Conservation (phyloP, 2,888 invertebrate genomes). For the Drosophila melanosoma region DNA sequence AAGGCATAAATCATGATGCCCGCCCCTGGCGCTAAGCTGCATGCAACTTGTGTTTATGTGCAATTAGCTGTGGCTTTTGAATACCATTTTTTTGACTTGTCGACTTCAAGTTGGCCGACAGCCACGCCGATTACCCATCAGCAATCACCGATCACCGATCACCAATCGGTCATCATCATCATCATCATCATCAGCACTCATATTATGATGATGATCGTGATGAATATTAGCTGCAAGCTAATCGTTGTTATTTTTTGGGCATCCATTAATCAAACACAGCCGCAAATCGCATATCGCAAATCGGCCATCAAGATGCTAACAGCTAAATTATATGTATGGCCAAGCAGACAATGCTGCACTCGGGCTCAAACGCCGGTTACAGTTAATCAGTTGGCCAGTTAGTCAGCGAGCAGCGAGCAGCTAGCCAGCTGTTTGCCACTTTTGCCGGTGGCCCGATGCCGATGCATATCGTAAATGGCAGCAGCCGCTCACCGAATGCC, state of each 20-base stretch:
- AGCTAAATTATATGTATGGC: constrained; percentile 68
- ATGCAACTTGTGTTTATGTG: constrained; percentile 38
- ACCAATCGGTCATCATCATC: constrained; percentile 14
- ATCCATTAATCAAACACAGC: constrained; percentile 69
- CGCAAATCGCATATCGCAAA: constrained; percentile 43
- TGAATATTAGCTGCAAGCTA: constrained; percentile 21
- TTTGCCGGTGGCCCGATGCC: constrained; percentile 42
- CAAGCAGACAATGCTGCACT: constrained; percentile 19
- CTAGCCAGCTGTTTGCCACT: constrained; percentile 34
- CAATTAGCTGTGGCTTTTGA: constrained; percentile 51
- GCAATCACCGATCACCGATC: constrained; percentile 9
- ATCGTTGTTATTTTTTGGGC: constrained; percentile 22
- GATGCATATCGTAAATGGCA: constrained; percentile 55
- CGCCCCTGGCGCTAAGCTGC: constrained; percentile 55
- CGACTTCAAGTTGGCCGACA: constrained; percentile 31
- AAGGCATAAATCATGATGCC: constrained; percentile 51
- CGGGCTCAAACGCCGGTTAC: constrained; percentile 6
- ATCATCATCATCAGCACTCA: constrained; percentile 16
- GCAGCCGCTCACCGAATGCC: constrained; percentile 21
- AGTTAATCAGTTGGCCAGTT: constrained; percentile 38
- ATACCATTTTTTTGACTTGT: constrained; percentile 30
- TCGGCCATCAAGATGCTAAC: constrained; percentile 77
- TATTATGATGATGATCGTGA: constrained; percentile 25
- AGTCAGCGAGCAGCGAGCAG: constrained; percentile 13
- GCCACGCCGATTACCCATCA: constrained; percentile 16